These are phyloP conservation scores for Monoplex corrugatus DNA, from an alignment of 2,888 invertebrate species.

Conservation along the genomic window DNA sequence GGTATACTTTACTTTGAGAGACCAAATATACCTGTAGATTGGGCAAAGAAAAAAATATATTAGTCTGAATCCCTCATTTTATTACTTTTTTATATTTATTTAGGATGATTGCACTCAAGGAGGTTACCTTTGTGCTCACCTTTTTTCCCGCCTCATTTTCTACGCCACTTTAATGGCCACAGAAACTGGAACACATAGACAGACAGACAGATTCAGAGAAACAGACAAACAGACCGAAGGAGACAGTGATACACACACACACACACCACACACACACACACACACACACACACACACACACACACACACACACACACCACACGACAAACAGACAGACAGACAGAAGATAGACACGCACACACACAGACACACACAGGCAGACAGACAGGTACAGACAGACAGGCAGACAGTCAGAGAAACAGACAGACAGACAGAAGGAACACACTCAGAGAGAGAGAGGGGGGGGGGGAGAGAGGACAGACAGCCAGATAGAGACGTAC, in stretches of 20 bases:
- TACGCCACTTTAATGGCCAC: not conserved
- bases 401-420: not conserved
- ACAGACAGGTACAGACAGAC: not conserved
- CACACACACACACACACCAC: too few relatives aligned
- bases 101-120: not conserved
- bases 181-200: not conserved
- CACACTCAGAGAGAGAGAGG: not conserved
- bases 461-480: not conserved
- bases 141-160: not conserved
- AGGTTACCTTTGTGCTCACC: not conserved
- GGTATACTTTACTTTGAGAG: not conserved
- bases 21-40: not conserved
- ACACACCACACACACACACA: not conserved
- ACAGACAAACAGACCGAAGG: not conserved
- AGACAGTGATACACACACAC: not conserved
- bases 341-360: not conserved
- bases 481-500: not conserved
- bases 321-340: not conserved
- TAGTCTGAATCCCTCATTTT: not conserved
- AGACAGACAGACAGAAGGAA: not conserved
- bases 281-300: not conserved
- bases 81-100: not conserved
- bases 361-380: not conserved
- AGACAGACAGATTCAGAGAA: not conserved
- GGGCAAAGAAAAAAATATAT: not conserved